These are phyloP conservation scores for Equus przewalskii DNA, from an alignment of 2,113 vertebrate genomes.

Conservation along the genomic window DNA sequence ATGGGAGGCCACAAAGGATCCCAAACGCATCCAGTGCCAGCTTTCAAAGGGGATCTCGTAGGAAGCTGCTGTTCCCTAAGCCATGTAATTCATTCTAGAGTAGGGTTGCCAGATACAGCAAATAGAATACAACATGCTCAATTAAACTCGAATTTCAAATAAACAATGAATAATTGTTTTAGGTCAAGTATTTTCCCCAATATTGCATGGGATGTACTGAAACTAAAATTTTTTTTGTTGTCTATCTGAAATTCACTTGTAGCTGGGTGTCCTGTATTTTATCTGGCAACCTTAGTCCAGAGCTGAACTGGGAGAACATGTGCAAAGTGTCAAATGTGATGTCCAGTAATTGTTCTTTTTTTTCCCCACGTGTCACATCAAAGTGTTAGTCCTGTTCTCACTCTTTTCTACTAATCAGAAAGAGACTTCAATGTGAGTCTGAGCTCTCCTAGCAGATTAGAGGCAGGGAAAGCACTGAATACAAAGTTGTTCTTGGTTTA, in stretches of 20 bases:
- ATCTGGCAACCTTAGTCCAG: background rate
- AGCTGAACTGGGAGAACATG: background rate
- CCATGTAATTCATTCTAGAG: background rate
- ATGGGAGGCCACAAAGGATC: background rate
- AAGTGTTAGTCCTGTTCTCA: background rate
- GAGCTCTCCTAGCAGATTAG: background rate
- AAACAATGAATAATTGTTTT: background rate
- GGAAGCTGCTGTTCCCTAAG: background rate
- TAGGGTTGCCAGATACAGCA: background rate
- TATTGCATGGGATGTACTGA: background rate
- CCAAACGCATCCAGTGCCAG: background rate
- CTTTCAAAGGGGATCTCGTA: background rate
- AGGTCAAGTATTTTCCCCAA: background rate
- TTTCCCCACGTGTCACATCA: background rate
- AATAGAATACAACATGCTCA: too few species aligned
- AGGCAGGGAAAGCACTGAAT: background rate
- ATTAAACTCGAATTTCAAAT: background rate
- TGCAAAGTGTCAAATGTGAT: background rate
- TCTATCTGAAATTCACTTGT: background rate
- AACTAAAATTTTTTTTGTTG: background rate
- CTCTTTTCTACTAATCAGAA: background rate
- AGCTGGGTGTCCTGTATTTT: background rate
- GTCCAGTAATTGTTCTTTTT: too few species aligned
- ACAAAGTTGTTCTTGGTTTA: background rate
- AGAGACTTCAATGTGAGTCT: rapidly evolving